phyloP scores from a whole-genome alignment of 2,888 invertebrate genomes.

The Ophioninae sp. region DNA sequence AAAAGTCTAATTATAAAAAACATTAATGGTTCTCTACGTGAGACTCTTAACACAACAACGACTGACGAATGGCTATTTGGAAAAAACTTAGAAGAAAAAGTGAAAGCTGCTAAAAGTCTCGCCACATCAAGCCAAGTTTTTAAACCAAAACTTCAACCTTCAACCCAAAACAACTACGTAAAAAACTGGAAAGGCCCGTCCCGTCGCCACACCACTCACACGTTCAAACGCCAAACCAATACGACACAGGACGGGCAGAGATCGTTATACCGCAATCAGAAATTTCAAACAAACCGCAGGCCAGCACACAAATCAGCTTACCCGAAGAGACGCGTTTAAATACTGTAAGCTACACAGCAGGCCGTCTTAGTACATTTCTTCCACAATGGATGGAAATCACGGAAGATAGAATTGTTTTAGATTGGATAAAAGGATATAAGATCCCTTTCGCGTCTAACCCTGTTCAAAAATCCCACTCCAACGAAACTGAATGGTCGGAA shows the following conservation, averaged over 20 bases:
- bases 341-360: constrained; percentile 13
- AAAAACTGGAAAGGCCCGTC: too few species aligned
- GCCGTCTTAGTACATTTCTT: constrained; percentile 13
- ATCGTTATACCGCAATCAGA: constrained; percentile 8
- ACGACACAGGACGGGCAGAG: constrained; percentile 18
- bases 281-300: not conserved
- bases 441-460: too few species aligned
- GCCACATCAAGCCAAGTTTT: constrained; percentile 31
- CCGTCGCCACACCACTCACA: not conserved
- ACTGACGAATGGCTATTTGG: constrained; percentile 53
- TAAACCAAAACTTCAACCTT: constrained; percentile 4
- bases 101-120: not conserved
- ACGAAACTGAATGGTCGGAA: constrained; percentile 9
- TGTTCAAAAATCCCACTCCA: not conserved
- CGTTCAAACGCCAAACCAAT: constrained; percentile 1
- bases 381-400: constrained; percentile 30
- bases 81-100: constrained; percentile 27
- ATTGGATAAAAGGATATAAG: constrained; percentile 33
- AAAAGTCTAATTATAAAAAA: constrained; percentile 38
- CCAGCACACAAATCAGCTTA: constrained; percentile 7
- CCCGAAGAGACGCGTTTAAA: constrained; percentile 26
- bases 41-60: constrained; percentile 27
- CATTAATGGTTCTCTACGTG: constrained; percentile 32
- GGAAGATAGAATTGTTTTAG: constrained; percentile 9
- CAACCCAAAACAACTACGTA: constrained; percentile 7